Percentiles rank a stretch among this genome's conserved stretches.
These are phyloP conservation scores for Agapostemon virescens DNA, from an alignment of 2,888 invertebrate genomes.

Conservation along the genomic window DNA sequence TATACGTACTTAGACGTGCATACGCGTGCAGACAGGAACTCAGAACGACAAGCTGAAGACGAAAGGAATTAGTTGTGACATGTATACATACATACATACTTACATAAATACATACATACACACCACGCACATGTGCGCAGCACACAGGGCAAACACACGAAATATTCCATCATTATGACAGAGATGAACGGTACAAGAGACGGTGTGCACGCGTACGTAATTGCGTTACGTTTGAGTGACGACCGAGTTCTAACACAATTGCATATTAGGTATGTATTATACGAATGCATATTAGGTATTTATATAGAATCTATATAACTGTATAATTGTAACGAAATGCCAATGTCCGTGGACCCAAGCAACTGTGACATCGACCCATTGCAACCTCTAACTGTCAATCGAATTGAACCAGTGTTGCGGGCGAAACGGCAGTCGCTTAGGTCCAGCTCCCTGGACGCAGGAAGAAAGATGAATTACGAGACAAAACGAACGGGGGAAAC, in stretches of 20 bases:
- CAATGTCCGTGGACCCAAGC: conserved; percentile 77
- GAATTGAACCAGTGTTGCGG: conserved; percentile 65
- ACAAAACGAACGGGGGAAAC: conserved; percentile 36
- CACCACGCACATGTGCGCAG: background rate
- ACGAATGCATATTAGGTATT: conserved; percentile 80
- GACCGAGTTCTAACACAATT: conserved; percentile 77
- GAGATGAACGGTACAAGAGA: conserved; percentile 60
- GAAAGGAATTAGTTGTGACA: background rate
- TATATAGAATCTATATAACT: conserved; percentile 80
- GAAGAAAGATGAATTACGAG: conserved; percentile 59
- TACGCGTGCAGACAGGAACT: background rate
- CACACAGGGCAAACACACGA: conserved; percentile 16
- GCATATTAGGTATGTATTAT: conserved; percentile 80
- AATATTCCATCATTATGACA: conserved; percentile 49
- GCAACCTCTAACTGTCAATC: conserved; percentile 65
- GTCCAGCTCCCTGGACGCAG: conserved; percentile 72
- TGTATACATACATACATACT: conserved; percentile 17
- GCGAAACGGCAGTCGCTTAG: conserved; percentile 69
- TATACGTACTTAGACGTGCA: background rate
- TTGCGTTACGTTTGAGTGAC: conserved; percentile 76
- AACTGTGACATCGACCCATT: conserved; percentile 62
- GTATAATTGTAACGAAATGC: conserved; percentile 80
- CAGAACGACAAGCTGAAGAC: conserved; percentile 4
- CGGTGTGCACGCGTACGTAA: conserved; percentile 69
- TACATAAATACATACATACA: conserved; percentile 17